Evolutionary conservation across 1,140 invertebrate species (phyloP).

Genomic region (Drosophila pseudoobscura): DNA sequence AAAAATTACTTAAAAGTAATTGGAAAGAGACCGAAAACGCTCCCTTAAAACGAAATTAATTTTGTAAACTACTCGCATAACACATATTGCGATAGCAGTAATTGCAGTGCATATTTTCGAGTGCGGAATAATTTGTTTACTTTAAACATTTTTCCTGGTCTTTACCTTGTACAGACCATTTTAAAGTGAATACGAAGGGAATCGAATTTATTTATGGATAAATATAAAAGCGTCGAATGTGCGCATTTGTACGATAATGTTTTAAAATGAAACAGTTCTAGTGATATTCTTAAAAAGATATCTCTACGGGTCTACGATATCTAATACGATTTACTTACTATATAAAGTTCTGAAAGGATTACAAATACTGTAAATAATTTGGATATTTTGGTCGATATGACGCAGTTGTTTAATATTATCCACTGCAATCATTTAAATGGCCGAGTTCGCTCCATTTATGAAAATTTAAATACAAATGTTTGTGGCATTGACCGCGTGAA

Average conservation of each 20-base stretch:
- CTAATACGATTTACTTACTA: slow-evolving; percentile 16
- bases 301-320: neutral
- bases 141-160: slow-evolving; percentile 51
- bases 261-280: slow-evolving; percentile 27
- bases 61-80: slow-evolving; percentile 31
- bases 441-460: slow-evolving; percentile 48
- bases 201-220: slow-evolving; percentile 12
- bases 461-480: slow-evolving; percentile 64
- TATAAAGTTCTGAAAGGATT: slow-evolving; percentile 17
- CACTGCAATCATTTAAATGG: slow-evolving; percentile 59
- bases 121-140: slow-evolving; percentile 77
- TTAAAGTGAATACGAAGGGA: slow-evolving; percentile 29
- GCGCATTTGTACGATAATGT: slow-evolving; percentile 31
- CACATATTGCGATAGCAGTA: slow-evolving; percentile 16
- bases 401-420: slow-evolving; percentile 52
- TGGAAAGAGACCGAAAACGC: slow-evolving; percentile 51
- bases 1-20: slow-evolving; percentile 69
- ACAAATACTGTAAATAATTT: slow-evolving; percentile 14
- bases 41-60: slow-evolving; percentile 22
- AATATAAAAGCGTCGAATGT: slow-evolving; percentile 20
- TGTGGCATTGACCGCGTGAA: slow-evolving; percentile 61
- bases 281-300: slow-evolving; percentile 15
- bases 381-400: slow-evolving; percentile 52
- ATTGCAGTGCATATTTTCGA: slow-evolving; percentile 49
- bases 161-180: slow-evolving; percentile 44